phyloP scores from a whole-genome alignment of 2,888 invertebrate genomes.

The Pasiphila rectangulata region DNA sequence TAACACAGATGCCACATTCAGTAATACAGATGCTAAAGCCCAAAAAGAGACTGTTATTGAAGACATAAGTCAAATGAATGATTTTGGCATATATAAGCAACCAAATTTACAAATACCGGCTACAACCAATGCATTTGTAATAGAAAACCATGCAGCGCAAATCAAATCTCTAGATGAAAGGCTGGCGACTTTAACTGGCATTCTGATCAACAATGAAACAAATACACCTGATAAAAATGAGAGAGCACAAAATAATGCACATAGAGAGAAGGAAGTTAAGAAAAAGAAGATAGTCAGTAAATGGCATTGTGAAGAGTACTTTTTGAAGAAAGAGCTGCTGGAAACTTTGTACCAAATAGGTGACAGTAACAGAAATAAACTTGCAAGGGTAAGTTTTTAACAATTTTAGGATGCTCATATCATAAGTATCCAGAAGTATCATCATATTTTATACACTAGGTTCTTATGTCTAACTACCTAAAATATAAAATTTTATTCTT shows the following conservation, averaged over 20 bases:
- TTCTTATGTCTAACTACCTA: not conserved
- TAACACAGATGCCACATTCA: constrained; percentile 41
- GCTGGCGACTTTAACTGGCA: constrained; percentile 54
- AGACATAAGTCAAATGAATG: constrained; percentile 33
- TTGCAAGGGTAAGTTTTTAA: constrained; percentile 58
- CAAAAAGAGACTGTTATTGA: constrained; percentile 26
- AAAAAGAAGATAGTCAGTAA: constrained; percentile 45
- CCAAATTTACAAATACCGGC: constrained; percentile 24
- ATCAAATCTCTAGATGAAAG: constrained; percentile 64
- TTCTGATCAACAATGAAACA: constrained; percentile 46
- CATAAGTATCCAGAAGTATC: no score
- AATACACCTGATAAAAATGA: constrained; percentile 20
- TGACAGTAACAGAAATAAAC: constrained; percentile 60
- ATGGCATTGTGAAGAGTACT: constrained; percentile 75
- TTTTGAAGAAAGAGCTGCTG: constrained; percentile 59
- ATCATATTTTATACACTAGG: not conserved
- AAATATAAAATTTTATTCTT: not conserved
- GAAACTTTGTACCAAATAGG: constrained; percentile 66
- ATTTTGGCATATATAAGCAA: constrained; percentile 27
- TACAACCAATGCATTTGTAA: constrained; percentile 35
- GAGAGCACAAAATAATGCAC: constrained; percentile 32
- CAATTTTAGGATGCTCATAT: no score
- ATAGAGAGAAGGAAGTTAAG: constrained; percentile 18
- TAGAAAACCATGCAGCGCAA: constrained; percentile 53
- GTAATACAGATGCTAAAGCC: constrained; percentile 36